phyloP scores from a whole-genome alignment of 2,888 invertebrate species.

The Anticlea derivata region DNA sequence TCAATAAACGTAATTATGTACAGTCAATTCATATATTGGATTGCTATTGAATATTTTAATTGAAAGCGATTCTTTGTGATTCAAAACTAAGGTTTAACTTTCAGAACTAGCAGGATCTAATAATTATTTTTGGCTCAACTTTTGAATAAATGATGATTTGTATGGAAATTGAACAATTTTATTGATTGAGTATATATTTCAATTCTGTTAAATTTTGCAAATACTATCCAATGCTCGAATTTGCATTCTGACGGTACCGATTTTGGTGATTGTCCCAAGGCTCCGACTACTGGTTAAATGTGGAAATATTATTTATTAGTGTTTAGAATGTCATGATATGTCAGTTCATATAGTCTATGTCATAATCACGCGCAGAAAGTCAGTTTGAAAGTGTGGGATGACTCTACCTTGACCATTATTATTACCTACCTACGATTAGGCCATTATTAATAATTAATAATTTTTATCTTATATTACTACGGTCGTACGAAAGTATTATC shows the following conservation, averaged over 20 bases:
- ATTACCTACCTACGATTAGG: background rate
- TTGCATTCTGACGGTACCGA: constrained; percentile 36
- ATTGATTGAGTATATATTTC: too few relatives aligned
- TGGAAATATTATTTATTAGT: constrained; percentile 50
- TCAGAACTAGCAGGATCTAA: too few relatives aligned
- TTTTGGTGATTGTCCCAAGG: constrained; percentile 46
- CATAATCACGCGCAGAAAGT: constrained; percentile 30
- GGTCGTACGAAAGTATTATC: too few relatives aligned
- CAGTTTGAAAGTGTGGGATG: constrained; percentile 18
- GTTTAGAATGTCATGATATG: constrained; percentile 47
- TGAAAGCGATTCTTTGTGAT: too few relatives aligned
- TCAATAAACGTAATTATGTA: constrained; percentile 22
- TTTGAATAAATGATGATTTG: too few relatives aligned
- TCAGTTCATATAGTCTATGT: constrained; percentile 32
- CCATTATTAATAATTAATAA: too few relatives aligned
- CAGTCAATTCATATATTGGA: constrained; percentile 4
- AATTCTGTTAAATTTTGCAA: too few relatives aligned
- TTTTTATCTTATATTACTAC: too few relatives aligned
- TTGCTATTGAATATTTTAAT: constrained; percentile 22
- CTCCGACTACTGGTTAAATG: constrained; percentile 42
- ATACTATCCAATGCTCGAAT: background rate
- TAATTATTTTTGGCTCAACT: too few relatives aligned
- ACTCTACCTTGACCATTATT: constrained; percentile 1
- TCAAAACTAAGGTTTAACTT: too few relatives aligned
- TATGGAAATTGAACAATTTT: too few relatives aligned